Evolutionary conservation across 2,797 vertebrate genomes (phyloP).

Genomic region (Eulemur rubriventer): DNA sequence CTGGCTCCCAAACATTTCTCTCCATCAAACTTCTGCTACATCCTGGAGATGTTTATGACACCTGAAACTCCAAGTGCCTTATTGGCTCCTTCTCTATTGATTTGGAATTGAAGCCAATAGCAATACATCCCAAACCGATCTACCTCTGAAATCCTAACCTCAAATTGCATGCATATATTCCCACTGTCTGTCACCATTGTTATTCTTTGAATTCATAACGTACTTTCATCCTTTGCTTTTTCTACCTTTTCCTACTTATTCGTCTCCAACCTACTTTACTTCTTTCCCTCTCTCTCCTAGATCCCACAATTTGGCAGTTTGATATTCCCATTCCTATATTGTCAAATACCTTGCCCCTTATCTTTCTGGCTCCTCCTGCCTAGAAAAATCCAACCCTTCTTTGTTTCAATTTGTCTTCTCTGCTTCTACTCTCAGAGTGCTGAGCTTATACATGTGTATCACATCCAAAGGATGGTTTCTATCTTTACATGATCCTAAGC

Average conservation of each 20-base stretch:
- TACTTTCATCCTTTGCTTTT: not conserved
- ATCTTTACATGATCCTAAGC: not conserved
- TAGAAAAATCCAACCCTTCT: not conserved
- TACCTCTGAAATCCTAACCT: not conserved
- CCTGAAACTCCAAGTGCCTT: not conserved
- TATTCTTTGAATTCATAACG: not conserved
- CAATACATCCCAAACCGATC: not conserved
- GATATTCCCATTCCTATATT: not conserved
- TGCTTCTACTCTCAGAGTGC: not conserved
- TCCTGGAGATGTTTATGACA: not conserved
- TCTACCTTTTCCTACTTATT: not conserved
- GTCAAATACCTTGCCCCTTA: not conserved
- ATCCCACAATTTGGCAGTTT: not conserved
- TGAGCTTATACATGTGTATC: not conserved
- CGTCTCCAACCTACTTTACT: not conserved
- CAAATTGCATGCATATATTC: not conserved
- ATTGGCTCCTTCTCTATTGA: not conserved
- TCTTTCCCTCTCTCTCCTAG: not conserved
- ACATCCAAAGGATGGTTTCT: not conserved
- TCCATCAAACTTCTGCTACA: not conserved
- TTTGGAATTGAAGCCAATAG: not conserved
- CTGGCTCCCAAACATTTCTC: not conserved
- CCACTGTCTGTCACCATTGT: not conserved
- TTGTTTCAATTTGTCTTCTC: not conserved
- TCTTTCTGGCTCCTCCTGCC: not conserved